Conservation (phyloP, 2,797 vertebrate genomes). For the Pangasius larnaudii region DNA sequence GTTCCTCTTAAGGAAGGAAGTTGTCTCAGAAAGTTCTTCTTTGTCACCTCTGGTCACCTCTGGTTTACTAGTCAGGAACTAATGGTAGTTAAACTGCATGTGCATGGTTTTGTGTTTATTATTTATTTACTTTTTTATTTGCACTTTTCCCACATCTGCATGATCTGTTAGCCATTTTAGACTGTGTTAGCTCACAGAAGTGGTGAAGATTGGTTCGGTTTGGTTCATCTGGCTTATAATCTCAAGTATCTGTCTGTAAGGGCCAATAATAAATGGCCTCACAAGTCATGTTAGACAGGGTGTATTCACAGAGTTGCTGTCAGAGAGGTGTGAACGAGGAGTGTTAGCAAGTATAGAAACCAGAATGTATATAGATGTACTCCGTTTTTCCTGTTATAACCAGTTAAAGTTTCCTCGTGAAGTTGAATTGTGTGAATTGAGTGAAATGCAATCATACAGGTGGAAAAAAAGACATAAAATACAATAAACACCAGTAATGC, state of each 20-base stretch:
- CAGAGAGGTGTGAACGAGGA: not conserved
- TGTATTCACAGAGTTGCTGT: not conserved
- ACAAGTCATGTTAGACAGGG: not conserved
- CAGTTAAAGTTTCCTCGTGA: not conserved
- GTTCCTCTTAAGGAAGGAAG: no score
- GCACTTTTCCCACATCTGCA: not conserved
- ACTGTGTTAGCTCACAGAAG: not conserved
- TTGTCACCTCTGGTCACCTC: no score
- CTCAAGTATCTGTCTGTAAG: not conserved
- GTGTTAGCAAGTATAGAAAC: not conserved
- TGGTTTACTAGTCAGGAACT: no score
- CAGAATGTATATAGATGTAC: not conserved
- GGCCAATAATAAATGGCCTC: not conserved
- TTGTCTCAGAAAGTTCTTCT: no score
- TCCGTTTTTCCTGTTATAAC: no score
- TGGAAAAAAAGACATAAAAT: no score
- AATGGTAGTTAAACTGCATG: no score
- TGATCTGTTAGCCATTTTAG: not conserved
- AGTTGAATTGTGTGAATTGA: no score
- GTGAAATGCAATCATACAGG: not conserved
- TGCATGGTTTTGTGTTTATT: no score
- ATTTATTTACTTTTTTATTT: no score
- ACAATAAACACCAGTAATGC: not conserved
- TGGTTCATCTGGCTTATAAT: not conserved
- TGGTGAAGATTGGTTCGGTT: not conserved